Evolutionary conservation across 2,888 invertebrate genomes (phyloP), one percentile per base, ranked within the genome.

Genomic region (Drosophila conformis): DNA sequence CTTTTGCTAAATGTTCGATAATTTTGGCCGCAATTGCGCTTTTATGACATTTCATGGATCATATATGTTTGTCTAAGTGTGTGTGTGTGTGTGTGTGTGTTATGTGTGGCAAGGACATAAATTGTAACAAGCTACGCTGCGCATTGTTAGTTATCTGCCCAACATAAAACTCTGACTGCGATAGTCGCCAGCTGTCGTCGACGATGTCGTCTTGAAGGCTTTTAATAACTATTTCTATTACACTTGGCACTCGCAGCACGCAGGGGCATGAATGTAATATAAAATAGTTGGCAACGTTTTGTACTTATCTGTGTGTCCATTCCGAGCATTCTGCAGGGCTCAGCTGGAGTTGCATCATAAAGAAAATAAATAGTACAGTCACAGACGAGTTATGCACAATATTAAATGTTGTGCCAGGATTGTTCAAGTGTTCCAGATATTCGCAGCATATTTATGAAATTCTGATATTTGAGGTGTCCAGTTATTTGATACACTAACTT

Each of bases 211-310:
- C 73, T 56, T 69, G 59, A 59, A 69, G 83, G 84, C 73, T 73
- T 84, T 84, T 87, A 87, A 87, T 87, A 87, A 87, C 89, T 87
- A 89, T 86, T 85, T 85, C 86, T 82, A 83, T 88, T 83, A 82
- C 83, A 85, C 88, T 86, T 86, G 84, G 79, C 82, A 87, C 80
- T 73, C 89, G 42, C 66, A 70, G 74, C 87, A 87, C 89, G 82
- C 80, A 77, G 73, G 75, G 49, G 52, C 78, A 78, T 82, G 82
- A 79, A 87, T 79, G 79, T 80, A 69, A 78, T 80, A 82, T 73
- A 65, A 78, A 79, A 77, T 70, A 72, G 68, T 76, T 76, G 87
- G 78, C 85, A 84, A 73, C 87, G 83, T 76, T 82, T 81, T 83
- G 85, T 74, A 82, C 87, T 84, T 84, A 84, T 84, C 85, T 83